Base-by-base conservation (phyloP, 1,140 invertebrate species). In the Campoletis sonorensis region DNA sequence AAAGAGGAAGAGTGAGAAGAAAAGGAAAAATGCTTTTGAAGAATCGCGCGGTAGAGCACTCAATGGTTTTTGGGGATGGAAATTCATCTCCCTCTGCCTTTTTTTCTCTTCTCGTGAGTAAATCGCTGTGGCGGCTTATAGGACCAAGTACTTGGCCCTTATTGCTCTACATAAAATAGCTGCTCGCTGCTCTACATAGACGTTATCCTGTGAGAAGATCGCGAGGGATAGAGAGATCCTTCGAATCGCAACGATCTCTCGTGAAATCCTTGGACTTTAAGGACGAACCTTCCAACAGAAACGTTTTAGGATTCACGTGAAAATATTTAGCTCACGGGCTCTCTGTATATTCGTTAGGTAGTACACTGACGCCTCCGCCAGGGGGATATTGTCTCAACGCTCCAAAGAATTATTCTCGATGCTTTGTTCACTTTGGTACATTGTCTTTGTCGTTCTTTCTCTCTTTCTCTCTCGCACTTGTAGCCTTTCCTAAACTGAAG, bases 371-470 rank as follows among this genome's bases (percentile, higher is more conserved):
- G 67, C 67, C 67, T 70, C 67, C 67, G 30, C 67, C 18, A 70
- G 67, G 30, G 68, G 77, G 80, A 80, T 81, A 84, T 86, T 87
- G 83, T 75, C 72, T 75, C 72, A 75, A 40, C 72, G 61, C 21
- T 27, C 54, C 54, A 64, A 23, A 75, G 73, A 26, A 61, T 51
- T 54, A 77, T 77, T 77, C 45, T 15, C 16, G 27, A 27, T 1
- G 23, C 72, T 75, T 45, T 75, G 21, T 21, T 23, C 37, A 54
- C 49, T 54, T 18, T n/a, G 8, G 18, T 54, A 54, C 23, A 18
- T 27, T 27, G n/a, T 64, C 61, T 21, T 23, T 64, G 1, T 64
- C 61, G 4, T 23, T 23, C 23, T 64, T 23, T 64, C 61, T 26
- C 23, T 21, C 11, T 58, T 13, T 58, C 18, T 10, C 21, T 58